Percentiles rank a stretch among this genome's conserved stretches.
Evolutionary conservation across 2,113 vertebrate genomes (phyloP).

Genomic region (Apistogramma diplotaenia): DNA sequence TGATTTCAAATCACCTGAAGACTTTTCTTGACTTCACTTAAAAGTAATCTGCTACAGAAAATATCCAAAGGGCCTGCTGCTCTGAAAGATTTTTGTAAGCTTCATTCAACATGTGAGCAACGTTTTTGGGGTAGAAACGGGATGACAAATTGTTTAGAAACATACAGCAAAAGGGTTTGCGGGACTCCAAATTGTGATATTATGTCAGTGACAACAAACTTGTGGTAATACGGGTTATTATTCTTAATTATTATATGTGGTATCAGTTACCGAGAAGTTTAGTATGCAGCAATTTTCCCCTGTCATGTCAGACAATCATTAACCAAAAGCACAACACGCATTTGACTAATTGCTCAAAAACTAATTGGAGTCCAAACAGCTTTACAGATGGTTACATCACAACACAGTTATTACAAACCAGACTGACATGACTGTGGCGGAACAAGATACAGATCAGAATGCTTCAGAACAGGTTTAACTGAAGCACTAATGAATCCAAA

Average conservation of each 20-base stretch:
- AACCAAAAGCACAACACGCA: neutral
- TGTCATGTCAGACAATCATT: neutral
- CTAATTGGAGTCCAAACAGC: neutral
- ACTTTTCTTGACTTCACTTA: neutral
- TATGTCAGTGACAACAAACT: neutral
- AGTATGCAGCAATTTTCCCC: neutral
- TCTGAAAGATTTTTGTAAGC: neutral
- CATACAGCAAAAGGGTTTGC: neutral
- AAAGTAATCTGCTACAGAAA: neutral
- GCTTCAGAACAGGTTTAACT: neutral
- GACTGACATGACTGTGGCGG: neutral
- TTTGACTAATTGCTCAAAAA: neutral
- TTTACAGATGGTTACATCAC: neutral
- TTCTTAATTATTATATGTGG: neutral
- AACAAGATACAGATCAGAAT: neutral
- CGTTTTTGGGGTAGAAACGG: neutral
- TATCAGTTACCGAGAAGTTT: neutral
- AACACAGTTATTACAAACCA: neutral
- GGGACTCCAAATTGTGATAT: neutral
- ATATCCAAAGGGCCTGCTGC: neutral
- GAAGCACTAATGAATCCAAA: neutral
- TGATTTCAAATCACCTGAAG: neutral
- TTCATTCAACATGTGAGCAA: neutral
- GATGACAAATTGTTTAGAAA: neutral
- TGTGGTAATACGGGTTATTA: neutral